These are phyloP conservation scores for Leiothrix lutea DNA, from an alignment of 2,113 vertebrate genomes.

Conservation along the genomic window DNA sequence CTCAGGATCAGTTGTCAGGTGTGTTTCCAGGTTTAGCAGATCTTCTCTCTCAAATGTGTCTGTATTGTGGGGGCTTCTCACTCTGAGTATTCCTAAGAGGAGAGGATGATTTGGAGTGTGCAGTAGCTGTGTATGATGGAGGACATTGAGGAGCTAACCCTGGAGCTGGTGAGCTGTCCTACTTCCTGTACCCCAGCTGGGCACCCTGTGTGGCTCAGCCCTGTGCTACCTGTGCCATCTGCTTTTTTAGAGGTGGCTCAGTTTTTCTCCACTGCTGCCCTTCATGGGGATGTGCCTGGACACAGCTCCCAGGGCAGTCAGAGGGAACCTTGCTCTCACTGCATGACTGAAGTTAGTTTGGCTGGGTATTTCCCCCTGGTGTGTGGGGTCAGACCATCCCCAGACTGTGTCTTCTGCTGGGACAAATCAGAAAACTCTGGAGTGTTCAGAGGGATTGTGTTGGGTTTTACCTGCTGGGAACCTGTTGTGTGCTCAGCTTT, in stretches of 20 bases:
- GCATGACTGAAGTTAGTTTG: not conserved
- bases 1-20: not conserved
- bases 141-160: not conserved
- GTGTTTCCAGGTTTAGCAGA: not conserved
- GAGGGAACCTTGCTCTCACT: not conserved
- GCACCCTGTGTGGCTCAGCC: not conserved
- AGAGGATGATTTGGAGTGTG: not conserved
- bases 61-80: not conserved
- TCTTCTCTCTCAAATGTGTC: not conserved
- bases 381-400: not conserved
- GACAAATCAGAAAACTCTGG: not conserved
- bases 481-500: not conserved
- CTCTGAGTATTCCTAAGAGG: not conserved
- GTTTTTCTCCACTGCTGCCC: not conserved
- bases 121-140: not conserved
- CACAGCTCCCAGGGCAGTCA: not conserved
- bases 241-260: not conserved
- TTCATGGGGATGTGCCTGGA: fast-evolving
- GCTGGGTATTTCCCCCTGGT: not conserved
- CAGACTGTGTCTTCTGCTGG: not conserved
- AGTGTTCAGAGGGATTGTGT: not conserved
- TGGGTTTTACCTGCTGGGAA: not conserved
- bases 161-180: not conserved
- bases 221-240: not conserved
- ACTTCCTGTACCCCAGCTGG: not conserved